Percentiles rank a stretch among this genome's conserved stretches.
Evolutionary conservation across 1,140 invertebrate species (phyloP).

Genomic region (Drosophila trapezifrons): DNA sequence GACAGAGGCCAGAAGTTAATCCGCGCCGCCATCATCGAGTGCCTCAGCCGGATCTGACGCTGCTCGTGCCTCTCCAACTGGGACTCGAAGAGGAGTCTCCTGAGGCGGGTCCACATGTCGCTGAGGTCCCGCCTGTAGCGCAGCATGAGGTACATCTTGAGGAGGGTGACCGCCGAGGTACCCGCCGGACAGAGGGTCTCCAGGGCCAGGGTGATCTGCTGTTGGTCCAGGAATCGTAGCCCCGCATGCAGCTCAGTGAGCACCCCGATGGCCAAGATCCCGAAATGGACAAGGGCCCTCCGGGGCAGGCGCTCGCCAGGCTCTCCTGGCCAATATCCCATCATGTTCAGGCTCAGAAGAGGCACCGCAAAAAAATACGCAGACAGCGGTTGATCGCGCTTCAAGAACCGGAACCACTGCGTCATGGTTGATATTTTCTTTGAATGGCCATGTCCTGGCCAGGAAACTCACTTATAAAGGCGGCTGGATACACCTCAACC

Average conservation of each 20-base stretch:
- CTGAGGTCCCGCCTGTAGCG: constrained; percentile 51
- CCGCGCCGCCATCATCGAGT: constrained; percentile 48
- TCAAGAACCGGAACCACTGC: constrained; percentile 36
- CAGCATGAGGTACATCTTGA: constrained; percentile 70
- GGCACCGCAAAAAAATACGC: constrained; percentile 69
- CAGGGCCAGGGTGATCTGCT: constrained; percentile 50
- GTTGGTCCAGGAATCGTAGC: neutral
- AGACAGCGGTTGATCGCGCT: constrained; percentile 32
- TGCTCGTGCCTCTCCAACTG: constrained; percentile 7
- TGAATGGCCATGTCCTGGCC: neutral
- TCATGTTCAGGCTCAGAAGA: constrained; percentile 41
- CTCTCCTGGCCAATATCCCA: constrained; percentile 67
- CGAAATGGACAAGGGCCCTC: constrained; percentile 46
- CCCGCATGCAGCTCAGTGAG: constrained; percentile 70
- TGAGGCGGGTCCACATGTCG: constrained; percentile 27
- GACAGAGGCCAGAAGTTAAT: constrained; percentile 72
- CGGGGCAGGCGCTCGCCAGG: neutral
- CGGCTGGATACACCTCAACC: accelerated
- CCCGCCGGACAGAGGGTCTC: constrained; percentile 75
- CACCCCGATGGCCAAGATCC: constrained; percentile 65
- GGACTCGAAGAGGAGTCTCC: constrained; percentile 22
- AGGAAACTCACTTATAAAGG: constrained; percentile 14
- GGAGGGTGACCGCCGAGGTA: constrained; percentile 71
- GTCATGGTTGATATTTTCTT: neutral
- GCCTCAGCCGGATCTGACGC: constrained; percentile 19